A percentile compares a stretch with the other conserved stretches of the same genome.
Evolutionary conservation across 2,888 invertebrate genomes (phyloP).

Genomic region (Unio delphinus): DNA sequence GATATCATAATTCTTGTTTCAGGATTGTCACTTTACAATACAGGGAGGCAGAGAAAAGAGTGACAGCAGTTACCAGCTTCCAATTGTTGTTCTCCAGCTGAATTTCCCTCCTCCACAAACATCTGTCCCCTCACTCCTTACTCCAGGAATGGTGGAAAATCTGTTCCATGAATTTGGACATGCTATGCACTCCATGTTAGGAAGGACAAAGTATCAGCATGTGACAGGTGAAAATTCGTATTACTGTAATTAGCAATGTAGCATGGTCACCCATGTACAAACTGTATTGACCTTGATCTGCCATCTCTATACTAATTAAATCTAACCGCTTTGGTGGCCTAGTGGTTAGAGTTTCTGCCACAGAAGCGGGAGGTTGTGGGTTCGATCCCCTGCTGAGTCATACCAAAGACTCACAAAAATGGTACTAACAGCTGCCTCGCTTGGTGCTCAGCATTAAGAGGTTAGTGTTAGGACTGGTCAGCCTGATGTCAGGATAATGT

Average conservation of each 20-base stretch:
- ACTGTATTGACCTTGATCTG: too few relatives aligned
- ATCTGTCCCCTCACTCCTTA: constrained; percentile 82
- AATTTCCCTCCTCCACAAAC: constrained; percentile 85
- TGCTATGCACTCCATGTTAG: constrained; percentile 98
- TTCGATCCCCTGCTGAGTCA: too few relatives aligned
- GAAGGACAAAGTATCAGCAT: constrained; percentile 94
- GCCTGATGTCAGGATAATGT: too few relatives aligned
- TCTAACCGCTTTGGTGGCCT: too few relatives aligned
- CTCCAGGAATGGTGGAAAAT: constrained; percentile 91
- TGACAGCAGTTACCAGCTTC: constrained; percentile 87
- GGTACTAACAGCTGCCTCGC: too few relatives aligned
- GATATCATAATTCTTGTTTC: constrained; percentile 5
- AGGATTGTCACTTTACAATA: constrained; percentile 98
- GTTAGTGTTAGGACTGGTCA: too few relatives aligned
- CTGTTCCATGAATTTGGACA: constrained; percentile 99
- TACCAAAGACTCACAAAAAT: too few relatives aligned
- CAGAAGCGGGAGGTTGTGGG: too few relatives aligned
- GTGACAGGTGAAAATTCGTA: constrained; percentile 78
- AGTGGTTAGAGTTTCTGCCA: too few relatives aligned
- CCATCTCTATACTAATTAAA: too few relatives aligned
- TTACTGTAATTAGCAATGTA: neutral
- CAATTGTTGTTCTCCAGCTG: constrained; percentile 93
- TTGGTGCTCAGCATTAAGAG: too few relatives aligned
- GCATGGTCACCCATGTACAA: too few relatives aligned
- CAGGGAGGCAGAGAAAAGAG: constrained; percentile 87